These are phyloP conservation scores for Cyprinodon diabolis DNA, from an alignment of 2,797 vertebrate species.

Conservation along the genomic window DNA sequence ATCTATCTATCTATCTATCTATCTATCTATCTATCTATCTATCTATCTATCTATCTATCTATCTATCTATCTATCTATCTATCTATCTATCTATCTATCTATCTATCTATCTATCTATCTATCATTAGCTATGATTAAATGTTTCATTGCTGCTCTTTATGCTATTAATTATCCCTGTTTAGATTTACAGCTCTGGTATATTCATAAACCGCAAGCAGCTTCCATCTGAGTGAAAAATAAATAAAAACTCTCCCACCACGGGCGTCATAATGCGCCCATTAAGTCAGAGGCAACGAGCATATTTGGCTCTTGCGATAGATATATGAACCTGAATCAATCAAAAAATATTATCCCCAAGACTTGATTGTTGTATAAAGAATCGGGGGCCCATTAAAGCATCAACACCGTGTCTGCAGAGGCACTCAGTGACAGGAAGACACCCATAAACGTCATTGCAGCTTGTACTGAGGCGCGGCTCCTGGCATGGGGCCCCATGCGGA, in stretches of 20 bases:
- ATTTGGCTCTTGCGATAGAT: conserved; percentile 20
- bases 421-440: conserved; percentile 11
- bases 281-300: background rate
- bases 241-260: conserved; percentile 1
- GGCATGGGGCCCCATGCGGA: conserved; percentile 9
- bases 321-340: conserved; percentile 64
- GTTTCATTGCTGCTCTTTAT: conserved; percentile 31
- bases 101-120: no score
- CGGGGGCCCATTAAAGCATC: conserved; percentile 54
- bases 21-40: background rate
- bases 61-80: background rate
- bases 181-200: conserved; percentile 62
- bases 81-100: background rate
- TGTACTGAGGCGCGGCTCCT: background rate
- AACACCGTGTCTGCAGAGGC: conserved; percentile 29
- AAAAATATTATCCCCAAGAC: conserved; percentile 43
- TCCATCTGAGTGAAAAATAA: conserved; percentile 39
- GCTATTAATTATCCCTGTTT: conserved; percentile 49
- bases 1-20: background rate
- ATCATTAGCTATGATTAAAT: background rate
- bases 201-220: conserved; percentile 51
- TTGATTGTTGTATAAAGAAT: conserved; percentile 42
- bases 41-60: background rate
- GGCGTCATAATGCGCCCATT: background rate
- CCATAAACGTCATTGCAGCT: conserved; percentile 35